Evolutionary conservation across 1,140 invertebrate species (phyloP).

Genomic region (Limonius californicus): DNA sequence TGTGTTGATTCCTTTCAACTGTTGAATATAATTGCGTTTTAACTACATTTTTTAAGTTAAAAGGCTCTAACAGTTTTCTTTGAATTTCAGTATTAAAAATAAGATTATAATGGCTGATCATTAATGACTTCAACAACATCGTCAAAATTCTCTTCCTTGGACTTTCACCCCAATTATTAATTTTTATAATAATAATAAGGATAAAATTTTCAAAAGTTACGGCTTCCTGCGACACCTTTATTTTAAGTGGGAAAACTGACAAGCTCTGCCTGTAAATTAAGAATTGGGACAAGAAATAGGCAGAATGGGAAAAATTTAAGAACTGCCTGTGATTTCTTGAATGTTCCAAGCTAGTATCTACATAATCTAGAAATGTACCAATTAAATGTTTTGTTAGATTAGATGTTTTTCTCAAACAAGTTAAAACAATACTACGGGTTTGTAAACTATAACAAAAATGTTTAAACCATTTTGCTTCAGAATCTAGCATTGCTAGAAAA

Average conservation of each 20-base stretch:
- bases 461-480: constrained; percentile 22
- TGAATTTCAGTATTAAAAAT: background rate
- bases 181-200: background rate
- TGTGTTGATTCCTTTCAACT: constrained; percentile 17
- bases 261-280: constrained; percentile 14
- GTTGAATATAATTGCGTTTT: background rate
- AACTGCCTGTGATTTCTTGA: background rate
- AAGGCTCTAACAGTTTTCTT: background rate
- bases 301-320: constrained; percentile 7
- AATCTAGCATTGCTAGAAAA: constrained; percentile 19
- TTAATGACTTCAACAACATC: background rate
- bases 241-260: background rate
- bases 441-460: constrained; percentile 17
- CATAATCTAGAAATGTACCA: constrained; percentile 12
- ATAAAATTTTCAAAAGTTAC: background rate
- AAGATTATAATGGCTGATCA: background rate
- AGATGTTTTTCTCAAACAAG: constrained; percentile 14
- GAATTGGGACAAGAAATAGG: constrained; percentile 20
- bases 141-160: background rate
- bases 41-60: background rate
- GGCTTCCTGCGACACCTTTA: background rate
- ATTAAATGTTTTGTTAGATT: constrained; percentile 18
- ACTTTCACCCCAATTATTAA: background rate
- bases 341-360: constrained; percentile 14
- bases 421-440: constrained; percentile 15